These are phyloP conservation scores for Hydrozoanthus gracilis DNA, from an alignment of 92 coral and sea anemone genomes.

Conservation along the genomic window DNA sequence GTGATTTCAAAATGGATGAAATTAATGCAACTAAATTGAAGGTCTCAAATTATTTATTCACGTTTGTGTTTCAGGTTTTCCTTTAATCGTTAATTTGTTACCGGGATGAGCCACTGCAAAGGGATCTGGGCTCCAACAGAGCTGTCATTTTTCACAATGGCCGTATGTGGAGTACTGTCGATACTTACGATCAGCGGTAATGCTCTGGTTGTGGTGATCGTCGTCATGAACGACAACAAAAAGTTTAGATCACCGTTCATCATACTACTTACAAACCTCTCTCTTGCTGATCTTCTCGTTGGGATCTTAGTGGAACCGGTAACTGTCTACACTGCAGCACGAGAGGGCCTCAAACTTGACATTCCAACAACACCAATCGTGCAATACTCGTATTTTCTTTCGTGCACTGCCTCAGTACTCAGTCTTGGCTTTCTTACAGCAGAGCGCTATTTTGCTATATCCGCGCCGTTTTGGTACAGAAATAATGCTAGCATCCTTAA, in stretches of 20 bases:
- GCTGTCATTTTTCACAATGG: conserved; percentile 34
- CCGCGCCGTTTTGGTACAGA: conserved; percentile 38
- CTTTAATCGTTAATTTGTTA: not conserved
- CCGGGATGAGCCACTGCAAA: conserved; percentile 20
- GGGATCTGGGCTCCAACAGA: conserved; percentile 33
- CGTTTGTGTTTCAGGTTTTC: no score
- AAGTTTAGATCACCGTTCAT: conserved; percentile 39
- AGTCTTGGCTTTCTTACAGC: conserved; percentile 26
- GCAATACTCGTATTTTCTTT: conserved; percentile 33
- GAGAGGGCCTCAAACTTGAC: conserved; percentile 26
- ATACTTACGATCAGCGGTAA: conserved; percentile 32
- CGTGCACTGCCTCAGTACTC: conserved; percentile 40
- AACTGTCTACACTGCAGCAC: conserved; percentile 30
- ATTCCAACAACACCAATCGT: conserved; percentile 15
- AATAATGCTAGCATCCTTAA: conserved; percentile 5
- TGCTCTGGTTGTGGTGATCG: conserved; percentile 20
- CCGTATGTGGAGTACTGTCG: conserved; percentile 22
- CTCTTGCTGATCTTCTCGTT: conserved; percentile 30
- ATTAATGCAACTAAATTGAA: no score
- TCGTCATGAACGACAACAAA: conserved; percentile 6
- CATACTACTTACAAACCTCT: conserved; percentile 15
- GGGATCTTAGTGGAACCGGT: conserved; percentile 40
- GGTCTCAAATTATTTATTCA: no score
- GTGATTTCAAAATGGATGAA: no score
- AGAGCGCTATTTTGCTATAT: conserved; percentile 42